Evolutionary conservation across 2,113 vertebrate genomes (phyloP).

Genomic region (Piliocolobus tephrosceles): DNA sequence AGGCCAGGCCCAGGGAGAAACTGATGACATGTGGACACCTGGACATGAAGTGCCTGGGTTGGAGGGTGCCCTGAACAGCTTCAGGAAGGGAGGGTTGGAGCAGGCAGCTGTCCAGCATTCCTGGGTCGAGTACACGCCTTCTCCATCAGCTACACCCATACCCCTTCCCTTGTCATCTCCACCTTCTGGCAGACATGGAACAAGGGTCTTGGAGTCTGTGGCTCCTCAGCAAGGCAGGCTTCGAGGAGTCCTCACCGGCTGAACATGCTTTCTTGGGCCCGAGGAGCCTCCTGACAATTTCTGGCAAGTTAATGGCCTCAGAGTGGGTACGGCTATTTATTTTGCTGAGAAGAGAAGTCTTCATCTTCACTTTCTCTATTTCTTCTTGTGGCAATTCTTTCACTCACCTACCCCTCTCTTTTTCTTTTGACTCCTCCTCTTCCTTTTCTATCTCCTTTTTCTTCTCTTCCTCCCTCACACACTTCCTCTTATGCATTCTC

Average conservation of each 20-base stretch:
- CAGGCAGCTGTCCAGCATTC: neutral
- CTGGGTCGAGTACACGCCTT: too few relatives aligned
- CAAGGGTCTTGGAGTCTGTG: neutral
- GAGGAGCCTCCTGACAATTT: neutral
- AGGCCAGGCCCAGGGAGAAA: neutral
- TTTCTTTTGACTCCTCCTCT: neutral
- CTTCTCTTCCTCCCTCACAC: neutral
- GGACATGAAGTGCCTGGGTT: neutral
- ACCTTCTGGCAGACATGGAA: neutral
- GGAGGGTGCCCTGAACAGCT: neutral
- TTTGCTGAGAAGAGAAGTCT: neutral
- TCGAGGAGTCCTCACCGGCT: neutral
- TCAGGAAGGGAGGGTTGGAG: neutral
- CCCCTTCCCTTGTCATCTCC: neutral
- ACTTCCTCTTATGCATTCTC: neutral
- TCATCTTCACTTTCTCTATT: neutral
- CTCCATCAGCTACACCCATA: neutral
- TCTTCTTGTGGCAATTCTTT: neutral
- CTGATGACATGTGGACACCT: neutral
- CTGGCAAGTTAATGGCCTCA: neutral
- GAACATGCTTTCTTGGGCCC: neutral
- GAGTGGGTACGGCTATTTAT: neutral
- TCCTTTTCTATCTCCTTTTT: neutral
- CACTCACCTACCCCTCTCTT: fast-evolving
- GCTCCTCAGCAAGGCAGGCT: neutral